A percentile compares a stretch with the other conserved stretches of the same genome.
These are phyloP conservation scores for Bolinopsis microptera DNA, from an alignment of 37 sponge, comb jelly and placozoan genomes.

Conservation along the genomic window DNA sequence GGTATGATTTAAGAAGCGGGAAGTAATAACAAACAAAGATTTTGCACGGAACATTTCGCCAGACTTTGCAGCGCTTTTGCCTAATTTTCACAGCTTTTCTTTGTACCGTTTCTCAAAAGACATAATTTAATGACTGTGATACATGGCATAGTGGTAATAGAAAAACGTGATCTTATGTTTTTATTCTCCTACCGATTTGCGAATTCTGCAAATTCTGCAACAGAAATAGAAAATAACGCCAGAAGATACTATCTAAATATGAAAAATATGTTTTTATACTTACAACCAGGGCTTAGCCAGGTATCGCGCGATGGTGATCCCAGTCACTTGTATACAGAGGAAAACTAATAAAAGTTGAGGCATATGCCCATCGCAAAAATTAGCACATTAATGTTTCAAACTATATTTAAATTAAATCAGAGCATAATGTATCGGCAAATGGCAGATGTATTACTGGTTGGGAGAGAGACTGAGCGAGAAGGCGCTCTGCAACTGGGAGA, in stretches of 20 bases:
- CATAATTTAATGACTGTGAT: not conserved
- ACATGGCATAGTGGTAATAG: not conserved
- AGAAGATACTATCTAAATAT: not conserved
- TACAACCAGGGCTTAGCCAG: constrained; percentile 24
- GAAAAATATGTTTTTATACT: not conserved
- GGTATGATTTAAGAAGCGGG: not conserved
- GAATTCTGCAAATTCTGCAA: not conserved
- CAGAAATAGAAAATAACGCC: not conserved
- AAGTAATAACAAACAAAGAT: not conserved
- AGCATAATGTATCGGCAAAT: not conserved
- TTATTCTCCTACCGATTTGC: no score
- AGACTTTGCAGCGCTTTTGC: not conserved
- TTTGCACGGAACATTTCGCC: not conserved
- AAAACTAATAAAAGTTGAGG: not conserved
- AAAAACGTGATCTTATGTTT: not conserved
- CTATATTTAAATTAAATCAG: not conserved
- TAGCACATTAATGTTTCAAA: not conserved
- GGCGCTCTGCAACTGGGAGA: not conserved
- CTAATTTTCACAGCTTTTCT: not conserved
- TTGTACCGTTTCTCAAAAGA: not conserved
- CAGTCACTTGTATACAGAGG: not conserved
- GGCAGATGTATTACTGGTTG: not conserved
- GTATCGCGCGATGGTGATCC: not conserved
- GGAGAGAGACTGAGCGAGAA: not conserved
- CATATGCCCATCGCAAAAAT: not conserved